Evolutionary conservation across 2,797 vertebrate species (phyloP), one percentile per base, ranked within the genome.

Genomic region (Hydrophis major): DNA sequence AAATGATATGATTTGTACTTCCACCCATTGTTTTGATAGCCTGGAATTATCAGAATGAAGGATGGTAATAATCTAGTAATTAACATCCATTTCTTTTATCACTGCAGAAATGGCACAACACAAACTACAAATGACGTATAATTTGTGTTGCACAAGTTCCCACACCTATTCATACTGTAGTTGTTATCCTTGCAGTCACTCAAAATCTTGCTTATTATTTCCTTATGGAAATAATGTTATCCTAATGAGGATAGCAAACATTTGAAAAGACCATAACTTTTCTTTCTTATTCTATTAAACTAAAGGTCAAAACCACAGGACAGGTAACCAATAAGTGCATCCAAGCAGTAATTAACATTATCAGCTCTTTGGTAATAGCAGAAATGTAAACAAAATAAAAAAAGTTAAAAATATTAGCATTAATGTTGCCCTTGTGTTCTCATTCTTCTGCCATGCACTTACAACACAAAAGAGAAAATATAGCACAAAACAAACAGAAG

Each of bases 1-100:
- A 89, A 96, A 95, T 89, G 95, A 94, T 89, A 88, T 95, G 55
- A 93, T 95, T 95, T 96, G 50, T 94, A 56, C 93, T 97, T 96
- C 94, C 91, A 93, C 93, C 63, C 78, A 55, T 86, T 96, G 55
- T 94, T 96, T 95, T 95, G 59, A 95, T 95, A 96, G 94, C 92
- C 88, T 96, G 93, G 86, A 97, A 96, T 97, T 96, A 97, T 74
- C 95, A 97, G 91, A 97, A 97, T 94, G 96, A 97, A 96, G 32
- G 91, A 94, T 91, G 88, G 92, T 92, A 96, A 97, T 96, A 97
- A 96, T 87, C 92, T 96, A 56, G 59, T 93, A 97, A 96, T 97
- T 97, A 97, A 94, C 89, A 96, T 87, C 90, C 95, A 96, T 97
- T 97, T 95, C 47, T 96, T 97, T 96, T 95, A 95, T 96, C 94